phyloP scores from a whole-genome alignment of 2,888 invertebrate species.

The Steinernema hermaphroditum region DNA sequence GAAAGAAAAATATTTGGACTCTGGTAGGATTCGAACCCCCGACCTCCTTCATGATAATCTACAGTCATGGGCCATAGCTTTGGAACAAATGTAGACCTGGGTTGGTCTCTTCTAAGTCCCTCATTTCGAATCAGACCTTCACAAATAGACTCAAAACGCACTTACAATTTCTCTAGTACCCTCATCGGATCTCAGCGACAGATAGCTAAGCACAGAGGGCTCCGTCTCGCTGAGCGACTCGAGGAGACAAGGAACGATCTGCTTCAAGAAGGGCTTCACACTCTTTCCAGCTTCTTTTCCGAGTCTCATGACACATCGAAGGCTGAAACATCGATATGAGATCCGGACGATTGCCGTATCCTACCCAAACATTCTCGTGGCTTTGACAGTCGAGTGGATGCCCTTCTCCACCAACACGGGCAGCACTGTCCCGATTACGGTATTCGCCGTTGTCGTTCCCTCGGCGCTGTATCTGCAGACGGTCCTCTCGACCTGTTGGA shows the following conservation, averaged over 20 bases:
- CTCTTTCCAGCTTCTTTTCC: slow-evolving; percentile 78
- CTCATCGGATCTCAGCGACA: slow-evolving; percentile 77
- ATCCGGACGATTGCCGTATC: not conserved
- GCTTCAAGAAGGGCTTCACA: slow-evolving; percentile 79
- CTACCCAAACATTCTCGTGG: slow-evolving; percentile 46
- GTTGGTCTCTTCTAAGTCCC: not conserved
- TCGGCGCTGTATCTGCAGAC: slow-evolving; percentile 41
- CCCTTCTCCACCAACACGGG: slow-evolving; percentile 51
- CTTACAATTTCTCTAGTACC: slow-evolving; percentile 76
- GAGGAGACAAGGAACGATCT: slow-evolving; percentile 81
- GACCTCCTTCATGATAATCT: no score
- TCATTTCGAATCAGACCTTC: not conserved
- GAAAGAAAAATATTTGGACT: no score
- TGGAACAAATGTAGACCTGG: not conserved
- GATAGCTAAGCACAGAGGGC: slow-evolving; percentile 77
- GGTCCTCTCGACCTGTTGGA: slow-evolving; percentile 68
- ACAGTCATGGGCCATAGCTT: no score
- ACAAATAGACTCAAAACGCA: not conserved
- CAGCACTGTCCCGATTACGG: slow-evolving; percentile 42
- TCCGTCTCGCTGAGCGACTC: slow-evolving; percentile 80
- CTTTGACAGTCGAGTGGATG: slow-evolving; percentile 46
- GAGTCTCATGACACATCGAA: slow-evolving; percentile 83
- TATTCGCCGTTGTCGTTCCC: slow-evolving; percentile 38
- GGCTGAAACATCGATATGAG: slow-evolving; percentile 69
- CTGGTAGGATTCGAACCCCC: no score